phyloP scores from a whole-genome alignment of 2,888 invertebrate species.

The Platycheirus albimanus region DNA sequence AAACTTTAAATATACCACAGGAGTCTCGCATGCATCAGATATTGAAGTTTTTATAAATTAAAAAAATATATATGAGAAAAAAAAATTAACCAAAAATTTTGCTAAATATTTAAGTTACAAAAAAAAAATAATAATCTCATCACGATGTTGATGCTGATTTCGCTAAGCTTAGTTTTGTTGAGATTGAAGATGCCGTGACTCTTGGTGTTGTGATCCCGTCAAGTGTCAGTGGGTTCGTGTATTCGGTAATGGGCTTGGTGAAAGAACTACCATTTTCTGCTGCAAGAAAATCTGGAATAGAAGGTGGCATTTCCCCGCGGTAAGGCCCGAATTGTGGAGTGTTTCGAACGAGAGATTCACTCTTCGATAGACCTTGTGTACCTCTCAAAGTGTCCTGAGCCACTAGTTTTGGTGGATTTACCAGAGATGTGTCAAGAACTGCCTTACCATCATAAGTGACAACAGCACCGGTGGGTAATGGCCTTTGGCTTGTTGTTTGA shows the following conservation, averaged over 20 bases:
- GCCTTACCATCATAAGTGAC: constrained; percentile 91
- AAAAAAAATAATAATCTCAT: constrained; percentile 40
- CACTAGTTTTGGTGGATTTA: constrained; percentile 83
- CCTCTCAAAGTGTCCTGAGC: constrained; percentile 76
- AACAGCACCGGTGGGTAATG: constrained; percentile 84
- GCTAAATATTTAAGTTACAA: constrained; percentile 34
- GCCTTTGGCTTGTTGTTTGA: constrained; percentile 75
- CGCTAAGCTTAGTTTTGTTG: constrained; percentile 59
- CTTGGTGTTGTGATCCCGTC: constrained; percentile 45
- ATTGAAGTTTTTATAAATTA: neutral
- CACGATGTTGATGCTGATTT: constrained; percentile 50
- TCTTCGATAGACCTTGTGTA: constrained; percentile 82
- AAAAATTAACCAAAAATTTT: constrained; percentile 44
- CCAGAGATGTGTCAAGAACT: constrained; percentile 86
- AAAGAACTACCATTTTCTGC: constrained; percentile 79
- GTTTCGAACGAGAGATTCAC: constrained; percentile 86
- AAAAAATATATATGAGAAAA: neutral
- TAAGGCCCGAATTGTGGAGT: constrained; percentile 90
- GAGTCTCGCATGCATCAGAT: neutral
- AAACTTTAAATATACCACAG: constrained; percentile 14
- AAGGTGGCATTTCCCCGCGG: constrained; percentile 88
- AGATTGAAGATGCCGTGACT: constrained; percentile 38
- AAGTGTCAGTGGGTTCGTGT: constrained; percentile 75
- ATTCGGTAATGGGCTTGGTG: constrained; percentile 77
- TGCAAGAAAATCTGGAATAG: constrained; percentile 83